Base-by-base conservation (phyloP, 2,797 vertebrate species). In the Tragelaphus oryx region DNA sequence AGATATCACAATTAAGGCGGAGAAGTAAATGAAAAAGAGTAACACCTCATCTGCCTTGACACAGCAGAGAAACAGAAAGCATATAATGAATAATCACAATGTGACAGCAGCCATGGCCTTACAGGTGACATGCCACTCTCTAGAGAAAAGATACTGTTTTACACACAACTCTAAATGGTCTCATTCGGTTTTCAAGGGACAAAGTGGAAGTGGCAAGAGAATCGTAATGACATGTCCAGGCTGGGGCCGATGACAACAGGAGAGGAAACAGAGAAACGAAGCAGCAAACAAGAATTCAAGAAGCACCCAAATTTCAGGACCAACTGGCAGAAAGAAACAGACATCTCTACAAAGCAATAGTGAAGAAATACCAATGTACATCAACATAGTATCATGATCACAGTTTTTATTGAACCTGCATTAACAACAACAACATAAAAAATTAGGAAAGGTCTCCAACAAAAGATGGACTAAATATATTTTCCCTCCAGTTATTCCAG, bases 181-280 rank as follows among this genome's bases (percentile, higher is more conserved):
- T 75, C 84, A 83, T 33, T 91, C 41, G 28, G 26, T 87, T 87
- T 80, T 68, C 81, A 92, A 95, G 55, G 11, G 87, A 50, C 55
- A 93, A 95, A 87, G 20, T 6, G 82, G 55, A 88, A 95, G 81
- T 68, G 33, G 54, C 65, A 87, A 93, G 20, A 33, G 20, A 93
- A 89, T 93, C 84, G 54, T 54, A 89, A 88, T 55, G 52, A 55
- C 30, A 93, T 28, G 4, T 62, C 5, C 37, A 44, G 81, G 54
- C 30, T 88, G 9, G 14, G 48, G 20, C 57, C 81, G 24, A 55
- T 62, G 76, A 92, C 44, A 88, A 85, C 2, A 68, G 85, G 50
- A 33, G 22, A 52, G 3, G 22, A 92, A 94, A 71, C n/a, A 59
- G 54, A 78, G 82, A 95, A 93, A 93, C 7, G 79, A 68, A 74